Evolutionary conservation across 2,113 vertebrate species (phyloP).

Genomic region (Rhabdomys dilectus): DNA sequence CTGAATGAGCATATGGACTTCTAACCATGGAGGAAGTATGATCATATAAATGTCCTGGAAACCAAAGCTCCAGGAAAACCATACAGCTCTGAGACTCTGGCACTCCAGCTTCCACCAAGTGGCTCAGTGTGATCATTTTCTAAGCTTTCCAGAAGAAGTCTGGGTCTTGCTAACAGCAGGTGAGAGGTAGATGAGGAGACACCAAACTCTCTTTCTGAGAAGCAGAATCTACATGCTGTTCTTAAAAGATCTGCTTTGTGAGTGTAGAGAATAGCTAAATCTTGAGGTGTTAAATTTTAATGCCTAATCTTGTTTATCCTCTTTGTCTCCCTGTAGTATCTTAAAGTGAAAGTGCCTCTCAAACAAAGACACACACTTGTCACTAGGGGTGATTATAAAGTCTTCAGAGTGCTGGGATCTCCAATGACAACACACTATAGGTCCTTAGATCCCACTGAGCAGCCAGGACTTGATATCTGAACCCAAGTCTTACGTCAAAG

Average conservation of each 20-base stretch:
- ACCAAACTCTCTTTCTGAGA: slow-evolving; percentile 18
- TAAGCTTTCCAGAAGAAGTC: neutral
- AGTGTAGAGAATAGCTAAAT: neutral
- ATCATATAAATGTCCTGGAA: neutral
- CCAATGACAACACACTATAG: neutral
- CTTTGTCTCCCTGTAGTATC: neutral
- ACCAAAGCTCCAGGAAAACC: neutral
- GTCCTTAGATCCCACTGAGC: neutral
- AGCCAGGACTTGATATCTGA: neutral
- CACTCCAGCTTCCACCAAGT: neutral
- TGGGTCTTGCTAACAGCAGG: neutral
- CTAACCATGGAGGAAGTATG: neutral
- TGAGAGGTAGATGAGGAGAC: slow-evolving; percentile 16
- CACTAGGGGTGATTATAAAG: neutral
- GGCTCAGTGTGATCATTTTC: neutral
- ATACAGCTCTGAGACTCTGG: neutral
- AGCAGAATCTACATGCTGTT: slow-evolving; percentile 46
- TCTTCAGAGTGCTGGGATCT: neutral
- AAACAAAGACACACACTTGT: neutral
- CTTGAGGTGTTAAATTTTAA: slow-evolving; percentile 46
- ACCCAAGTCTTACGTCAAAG: slow-evolving; percentile 44
- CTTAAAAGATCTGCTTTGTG: slow-evolving; percentile 18
- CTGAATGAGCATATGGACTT: neutral
- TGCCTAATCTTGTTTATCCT: neutral
- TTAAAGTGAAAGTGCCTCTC: slow-evolving; percentile 37